A percentile compares a stretch with the other conserved stretches of the same genome.
Evolutionary conservation across 1,140 invertebrate genomes (phyloP).

Genomic region (Manduca sexta): DNA sequence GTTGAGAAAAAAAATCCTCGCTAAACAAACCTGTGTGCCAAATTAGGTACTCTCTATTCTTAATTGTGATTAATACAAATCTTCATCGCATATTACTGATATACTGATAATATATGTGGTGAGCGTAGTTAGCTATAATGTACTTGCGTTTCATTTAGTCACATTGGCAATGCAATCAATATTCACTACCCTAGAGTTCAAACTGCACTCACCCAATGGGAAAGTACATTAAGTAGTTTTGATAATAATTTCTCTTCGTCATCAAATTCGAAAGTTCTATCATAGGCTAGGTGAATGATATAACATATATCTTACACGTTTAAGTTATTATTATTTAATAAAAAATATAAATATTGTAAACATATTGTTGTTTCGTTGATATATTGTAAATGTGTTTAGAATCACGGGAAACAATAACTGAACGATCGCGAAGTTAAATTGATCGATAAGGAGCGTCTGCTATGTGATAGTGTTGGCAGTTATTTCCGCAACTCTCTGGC

Average conservation of each 20-base stretch:
- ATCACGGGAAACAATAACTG: conserved; percentile 32
- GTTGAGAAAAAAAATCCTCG: neutral
- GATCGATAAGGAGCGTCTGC: neutral
- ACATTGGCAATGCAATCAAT: conserved; percentile 51
- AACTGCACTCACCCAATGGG: conserved; percentile 61
- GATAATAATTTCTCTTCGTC: conserved; percentile 71
- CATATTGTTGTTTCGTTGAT: conserved; percentile 34
- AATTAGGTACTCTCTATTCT: conserved; percentile 52
- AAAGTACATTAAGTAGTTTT: conserved; percentile 68
- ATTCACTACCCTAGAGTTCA: conserved; percentile 62
- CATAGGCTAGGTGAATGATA: conserved; percentile 68
- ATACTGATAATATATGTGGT: conserved; percentile 59
- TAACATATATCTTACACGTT: conserved; percentile 49
- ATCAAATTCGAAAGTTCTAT: conserved; percentile 70
- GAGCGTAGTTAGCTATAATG: conserved; percentile 62
- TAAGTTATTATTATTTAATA: conserved; percentile 24
- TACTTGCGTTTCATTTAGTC: conserved; percentile 57
- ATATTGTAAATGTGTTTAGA: conserved; percentile 39
- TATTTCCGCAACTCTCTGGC: neutral
- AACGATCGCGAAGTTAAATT: conserved; percentile 6
- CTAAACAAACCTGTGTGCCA: conserved; percentile 40
- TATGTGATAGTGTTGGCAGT: neutral
- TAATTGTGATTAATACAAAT: conserved; percentile 32
- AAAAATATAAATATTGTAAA: conserved; percentile 24
- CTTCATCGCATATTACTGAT: conserved; percentile 41